These are phyloP conservation scores for Paratrypauchen microcephalus DNA, from an alignment of 2,797 vertebrate species.

Conservation along the genomic window DNA sequence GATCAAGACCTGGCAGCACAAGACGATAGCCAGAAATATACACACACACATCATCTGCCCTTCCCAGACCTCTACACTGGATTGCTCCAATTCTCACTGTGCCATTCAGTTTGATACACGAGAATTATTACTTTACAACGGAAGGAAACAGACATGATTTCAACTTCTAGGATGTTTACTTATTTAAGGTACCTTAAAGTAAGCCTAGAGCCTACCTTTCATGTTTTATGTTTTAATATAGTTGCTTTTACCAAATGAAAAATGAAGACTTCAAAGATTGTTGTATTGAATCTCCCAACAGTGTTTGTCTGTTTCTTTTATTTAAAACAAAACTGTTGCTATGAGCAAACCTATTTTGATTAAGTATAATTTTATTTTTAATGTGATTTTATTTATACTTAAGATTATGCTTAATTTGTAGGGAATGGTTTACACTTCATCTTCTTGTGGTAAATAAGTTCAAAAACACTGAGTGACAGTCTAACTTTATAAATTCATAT, in stretches of 20 bases:
- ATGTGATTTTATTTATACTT: neutral
- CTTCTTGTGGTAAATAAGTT: neutral
- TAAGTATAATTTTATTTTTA: slow-evolving; percentile 1
- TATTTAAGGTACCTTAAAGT: neutral
- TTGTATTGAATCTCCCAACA: neutral
- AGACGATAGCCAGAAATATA: slow-evolving; percentile 53
- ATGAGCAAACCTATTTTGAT: neutral
- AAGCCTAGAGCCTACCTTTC: neutral
- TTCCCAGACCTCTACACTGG: slow-evolving; percentile 14
- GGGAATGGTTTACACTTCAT: neutral
- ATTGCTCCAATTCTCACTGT: neutral
- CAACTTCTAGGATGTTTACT: neutral
- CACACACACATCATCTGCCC: slow-evolving; percentile 11
- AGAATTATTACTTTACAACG: no score
- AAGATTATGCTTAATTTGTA: neutral
- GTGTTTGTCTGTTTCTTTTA: neutral
- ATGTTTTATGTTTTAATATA: slow-evolving; percentile 12
- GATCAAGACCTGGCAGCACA: slow-evolving; percentile 70
- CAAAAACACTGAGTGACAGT: neutral
- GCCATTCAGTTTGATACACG: neutral
- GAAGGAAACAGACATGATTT: neutral
- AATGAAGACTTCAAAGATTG: slow-evolving; percentile 19
- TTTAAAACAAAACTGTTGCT: slow-evolving; percentile 1
- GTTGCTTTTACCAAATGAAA: slow-evolving; percentile 39
- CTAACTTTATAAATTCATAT: no score